Base-by-base conservation (phyloP, 2,888 invertebrate genomes). In the Lasius fuliginosus region DNA sequence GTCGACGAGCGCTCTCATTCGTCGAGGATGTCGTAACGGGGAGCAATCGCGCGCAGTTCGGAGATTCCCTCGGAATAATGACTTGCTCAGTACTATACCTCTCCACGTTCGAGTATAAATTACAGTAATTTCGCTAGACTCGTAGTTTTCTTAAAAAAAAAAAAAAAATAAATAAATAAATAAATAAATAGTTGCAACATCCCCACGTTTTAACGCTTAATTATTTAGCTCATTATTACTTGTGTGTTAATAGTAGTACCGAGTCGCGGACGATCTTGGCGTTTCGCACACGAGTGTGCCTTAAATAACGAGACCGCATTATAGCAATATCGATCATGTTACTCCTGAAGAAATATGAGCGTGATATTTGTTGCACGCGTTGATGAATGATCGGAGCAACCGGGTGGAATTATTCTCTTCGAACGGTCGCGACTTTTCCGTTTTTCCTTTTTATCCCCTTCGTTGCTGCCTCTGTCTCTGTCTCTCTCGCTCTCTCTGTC, bases 1-100 rank as follows among this genome's bases (percentile, higher is more conserved):
- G 49, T 69, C 76, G 56, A 83, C 75, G 83, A 75, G 79, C 76
- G 79, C 76, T 58, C 46, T 79, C 74, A 69, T 76, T 67, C 83
- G 69, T 85, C 73, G 69, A 56, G 60, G 36, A 46, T 33, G 12
- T 71, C 71, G 73, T 79, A 79, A 79, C 79, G 79, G 79, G 74
- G 73, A 73, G 79, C 79, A 79, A 79, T 79, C 71, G 33, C 42
- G 53, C 6, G 42, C 58, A 46, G 58, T 46, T 23, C 36, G 36
- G 42, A 73, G 74, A 75, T 69, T 76, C 75, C 49, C 64, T 62
- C 84, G 69, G 62, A 76, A 68, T 79, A 76, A 65, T 60, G 60
- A 79, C 84, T 84, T 58, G 30, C 85, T 77, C 40, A 23, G 18
- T 33, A 46, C 23, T 18, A 23, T 65, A 58, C 60, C 1, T 67